Evolutionary conservation across 2,113 vertebrate genomes (phyloP), one percentile per base, ranked within the genome.

Genomic region (Equus przewalskii): DNA sequence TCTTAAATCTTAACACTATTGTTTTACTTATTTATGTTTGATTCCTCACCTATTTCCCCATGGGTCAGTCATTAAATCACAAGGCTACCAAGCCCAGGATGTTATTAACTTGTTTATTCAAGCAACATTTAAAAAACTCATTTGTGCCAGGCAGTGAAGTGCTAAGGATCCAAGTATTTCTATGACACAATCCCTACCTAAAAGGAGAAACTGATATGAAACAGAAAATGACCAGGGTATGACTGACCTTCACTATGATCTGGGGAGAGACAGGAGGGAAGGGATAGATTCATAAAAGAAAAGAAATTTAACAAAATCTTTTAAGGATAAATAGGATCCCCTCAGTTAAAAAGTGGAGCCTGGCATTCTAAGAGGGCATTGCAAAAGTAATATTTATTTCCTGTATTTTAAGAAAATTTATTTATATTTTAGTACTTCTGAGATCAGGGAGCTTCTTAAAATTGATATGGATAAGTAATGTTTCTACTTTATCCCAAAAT

Each of bases 401-500:
- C 49, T 67, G 1, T 83, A 78, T 81, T 69, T 69, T n/a, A 89
- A 67, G 19, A 84, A 95, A 78, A 56, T 16, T 14, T 81, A 76
- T 65, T 96, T 83, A 78, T 13, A 79, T 70, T 88, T 81, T 88
- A 83, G 15, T 76, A 94, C 80, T 92, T 89, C 41, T 73, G 33
- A 56, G 30, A 84, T 58, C 13, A 30, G 3, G 14, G 13, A 90
- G n/a, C 9, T 67, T 92, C 56, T 95, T 93, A 65, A 51, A 85
- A 93, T 58, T 85, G 49, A 12, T 33, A 73, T 54, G 26, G 51
- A 89, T 72, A 65, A 88, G 22, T 83, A n/a, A 79, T 41, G 8
- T 84, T 83, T 70, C 78, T 64, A 83, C 56, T 88, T 96, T 60
- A 89, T 58, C 28, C 8, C n/a, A 58, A 67, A 69, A 73, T 78